Base-by-base conservation (phyloP, 2,113 vertebrate species). In the Thymallus thymallus region DNA sequence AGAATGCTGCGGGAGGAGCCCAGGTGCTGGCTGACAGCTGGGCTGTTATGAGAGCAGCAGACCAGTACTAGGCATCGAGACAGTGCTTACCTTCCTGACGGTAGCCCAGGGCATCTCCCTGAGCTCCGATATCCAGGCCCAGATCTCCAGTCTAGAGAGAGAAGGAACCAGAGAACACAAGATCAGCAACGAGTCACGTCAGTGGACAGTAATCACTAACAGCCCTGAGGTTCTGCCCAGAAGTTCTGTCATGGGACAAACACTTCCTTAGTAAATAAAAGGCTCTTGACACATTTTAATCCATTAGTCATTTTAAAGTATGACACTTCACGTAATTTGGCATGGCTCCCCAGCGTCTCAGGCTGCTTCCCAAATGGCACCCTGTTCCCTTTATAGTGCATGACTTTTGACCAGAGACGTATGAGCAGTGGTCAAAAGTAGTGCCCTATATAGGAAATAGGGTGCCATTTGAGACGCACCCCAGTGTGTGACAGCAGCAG, bases 41-140 rank as follows among this genome's bases (percentile, higher is more conserved):
- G 51, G 14, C 7, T 18, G 51, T 60, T 20, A 14, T n/a, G 7
- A 61, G 73, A 32, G 60, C 46, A 35, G 60, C 30, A 14, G 23
- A 24, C 16, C 41, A 68, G 26, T 26, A 26, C 26, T 26, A 62
- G 72, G 5, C 32, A 92, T 10, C 24, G 35, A 41, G 35, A 41
- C 35, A 45, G 66, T 45, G 9, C 95, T 3, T 91, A 99, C 98
- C 97, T 76, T 99, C 98, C 69, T 93, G 95, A 86, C 97, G 97
- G 88, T 98, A 99, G 85, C 96, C 96, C 82, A 99, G 96, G 88
- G 97, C 94, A 61, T 99, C 98, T 91, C 96, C 97, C 92, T 96
- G 98, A 87, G 95, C 95, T 67, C 95, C 95, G 0, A 99, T 98
- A 85, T 99, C 98, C 81, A 99, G 90, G 84, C 97, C 98, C 1